Percentiles rank a stretch among this genome's conserved stretches.
These are phyloP conservation scores for Tetranychus cinnabarinus DNA, from an alignment of 1,140 invertebrate genomes.

Conservation along the genomic window DNA sequence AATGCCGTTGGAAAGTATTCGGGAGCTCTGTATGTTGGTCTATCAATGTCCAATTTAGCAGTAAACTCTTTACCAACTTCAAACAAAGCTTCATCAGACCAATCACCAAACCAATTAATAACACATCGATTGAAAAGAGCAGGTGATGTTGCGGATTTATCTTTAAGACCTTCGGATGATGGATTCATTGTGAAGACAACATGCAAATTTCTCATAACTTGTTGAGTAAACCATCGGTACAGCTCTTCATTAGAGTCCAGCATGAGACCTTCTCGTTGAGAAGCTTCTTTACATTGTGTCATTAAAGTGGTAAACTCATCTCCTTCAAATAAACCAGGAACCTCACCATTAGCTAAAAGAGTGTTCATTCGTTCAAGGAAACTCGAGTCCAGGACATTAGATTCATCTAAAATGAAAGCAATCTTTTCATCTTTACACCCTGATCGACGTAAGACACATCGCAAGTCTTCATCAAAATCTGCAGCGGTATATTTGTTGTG, in stretches of 20 bases:
- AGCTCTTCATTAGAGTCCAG: slow-evolving; percentile 92
- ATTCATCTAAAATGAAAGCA: slow-evolving; percentile 86
- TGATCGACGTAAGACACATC: slow-evolving; percentile 68
- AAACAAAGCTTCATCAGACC: slow-evolving; percentile 89
- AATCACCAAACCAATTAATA: slow-evolving; percentile 99
- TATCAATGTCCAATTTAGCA: slow-evolving; percentile 30
- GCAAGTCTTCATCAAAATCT: slow-evolving; percentile 96
- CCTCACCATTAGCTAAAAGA: slow-evolving; percentile 91
- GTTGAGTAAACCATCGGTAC: slow-evolving; percentile 92
- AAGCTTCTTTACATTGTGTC: slow-evolving; percentile 98
- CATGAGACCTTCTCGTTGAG: slow-evolving; percentile 91
- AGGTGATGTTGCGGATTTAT: slow-evolving; percentile 90
- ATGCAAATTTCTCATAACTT: slow-evolving; percentile 93
- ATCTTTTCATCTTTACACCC: slow-evolving; percentile 98
- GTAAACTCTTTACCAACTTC: slow-evolving; percentile 46
- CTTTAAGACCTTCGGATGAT: slow-evolving; percentile 87
- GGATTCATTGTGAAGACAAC: slow-evolving; percentile 99
- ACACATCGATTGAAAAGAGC: slow-evolving; percentile 96
- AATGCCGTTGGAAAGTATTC: slow-evolving; percentile 69
- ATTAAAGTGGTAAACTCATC: slow-evolving; percentile 96
- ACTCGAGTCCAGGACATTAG: slow-evolving; percentile 91
- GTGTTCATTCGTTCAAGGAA: slow-evolving; percentile 99
- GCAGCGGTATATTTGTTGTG: slow-evolving; percentile 97
- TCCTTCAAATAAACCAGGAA: slow-evolving; percentile 51
- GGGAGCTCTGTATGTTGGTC: slow-evolving; percentile 48